phyloP scores from a whole-genome alignment of 2,113 vertebrate genomes.

The Panthera tigris region DNA sequence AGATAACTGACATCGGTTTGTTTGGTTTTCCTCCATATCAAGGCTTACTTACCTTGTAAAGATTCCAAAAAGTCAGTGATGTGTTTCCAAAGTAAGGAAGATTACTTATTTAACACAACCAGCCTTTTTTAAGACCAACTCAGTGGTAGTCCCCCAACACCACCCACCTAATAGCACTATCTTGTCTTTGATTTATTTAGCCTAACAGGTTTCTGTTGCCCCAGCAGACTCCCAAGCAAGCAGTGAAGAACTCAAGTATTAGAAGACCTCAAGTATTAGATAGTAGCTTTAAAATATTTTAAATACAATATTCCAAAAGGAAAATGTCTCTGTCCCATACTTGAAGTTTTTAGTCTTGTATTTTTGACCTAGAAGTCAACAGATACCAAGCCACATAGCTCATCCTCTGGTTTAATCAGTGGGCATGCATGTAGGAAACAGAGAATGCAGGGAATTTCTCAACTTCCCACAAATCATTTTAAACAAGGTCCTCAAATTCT shows the following conservation, averaged over 20 bases:
- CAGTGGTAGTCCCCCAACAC: neutral
- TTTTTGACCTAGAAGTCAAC: constrained; percentile 36
- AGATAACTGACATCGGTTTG: constrained; percentile 68
- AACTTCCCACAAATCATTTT: neutral
- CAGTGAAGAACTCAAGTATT: constrained; percentile 5
- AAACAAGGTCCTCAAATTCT: constrained; percentile 37
- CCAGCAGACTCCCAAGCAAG: neutral
- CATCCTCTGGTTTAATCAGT: neutral
- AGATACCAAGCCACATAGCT: neutral
- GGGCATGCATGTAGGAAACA: neutral
- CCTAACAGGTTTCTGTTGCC: constrained; percentile 8
- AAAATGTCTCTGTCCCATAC: neutral
- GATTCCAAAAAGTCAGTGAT: constrained; percentile 47
- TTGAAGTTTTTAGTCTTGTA: neutral
- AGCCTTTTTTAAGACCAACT: neutral
- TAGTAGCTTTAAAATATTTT: neutral
- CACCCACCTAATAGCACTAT: neutral
- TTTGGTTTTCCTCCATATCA: constrained; percentile 58
- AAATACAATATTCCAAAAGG: neutral
- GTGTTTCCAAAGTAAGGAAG: constrained; percentile 51
- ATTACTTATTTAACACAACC: constrained; percentile 51
- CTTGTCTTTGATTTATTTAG: constrained; percentile 46
- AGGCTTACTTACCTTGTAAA: constrained; percentile 54
- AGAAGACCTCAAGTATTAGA: constrained; percentile 3
- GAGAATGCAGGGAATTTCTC: neutral